A percentile compares a stretch with the other conserved stretches of the same genome.
These are phyloP conservation scores for Anoplolepis gracilipes DNA, from an alignment of 1,140 invertebrate species.

Conservation along the genomic window DNA sequence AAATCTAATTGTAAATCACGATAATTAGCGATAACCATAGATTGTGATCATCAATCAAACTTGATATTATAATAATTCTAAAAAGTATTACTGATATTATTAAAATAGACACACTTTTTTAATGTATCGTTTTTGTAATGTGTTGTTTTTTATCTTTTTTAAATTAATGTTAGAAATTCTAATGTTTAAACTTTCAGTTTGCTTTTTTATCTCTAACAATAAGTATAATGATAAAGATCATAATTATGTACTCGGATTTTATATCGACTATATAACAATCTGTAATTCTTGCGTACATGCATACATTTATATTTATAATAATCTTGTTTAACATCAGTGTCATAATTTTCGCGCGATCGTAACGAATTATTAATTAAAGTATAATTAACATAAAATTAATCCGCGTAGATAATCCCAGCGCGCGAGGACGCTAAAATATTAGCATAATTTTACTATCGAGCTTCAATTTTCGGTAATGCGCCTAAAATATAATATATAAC, in stretches of 20 bases:
- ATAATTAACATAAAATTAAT: slow-evolving; percentile 6
- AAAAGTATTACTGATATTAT: not conserved
- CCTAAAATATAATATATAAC: not conserved
- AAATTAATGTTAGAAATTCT: not conserved
- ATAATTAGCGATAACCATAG: too few relatives aligned
- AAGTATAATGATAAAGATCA: not conserved
- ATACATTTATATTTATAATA: not conserved
- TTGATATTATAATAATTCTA: not conserved
- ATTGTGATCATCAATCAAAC: not conserved
- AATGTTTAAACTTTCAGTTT: too few relatives aligned
- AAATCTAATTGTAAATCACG: not conserved
- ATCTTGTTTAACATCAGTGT: not conserved
- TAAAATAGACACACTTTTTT: not conserved
- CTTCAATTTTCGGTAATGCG: slow-evolving; percentile 3
- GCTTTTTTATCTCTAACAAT: not conserved
- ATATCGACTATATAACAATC: not conserved
- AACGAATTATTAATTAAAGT: slow-evolving; percentile 29
- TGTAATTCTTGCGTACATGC: not conserved
- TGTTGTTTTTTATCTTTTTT: not conserved
- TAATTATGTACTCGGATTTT: not conserved
- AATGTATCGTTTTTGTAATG: not conserved
- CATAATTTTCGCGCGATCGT: not conserved
- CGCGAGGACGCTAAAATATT: not conserved
- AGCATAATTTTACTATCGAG: slow-evolving; percentile 15
- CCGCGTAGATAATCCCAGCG: not conserved